Percentiles rank a stretch among this genome's conserved stretches.
Evolutionary conservation across 2,797 vertebrate genomes (phyloP).

Genomic region (Girardinus metallicus): DNA sequence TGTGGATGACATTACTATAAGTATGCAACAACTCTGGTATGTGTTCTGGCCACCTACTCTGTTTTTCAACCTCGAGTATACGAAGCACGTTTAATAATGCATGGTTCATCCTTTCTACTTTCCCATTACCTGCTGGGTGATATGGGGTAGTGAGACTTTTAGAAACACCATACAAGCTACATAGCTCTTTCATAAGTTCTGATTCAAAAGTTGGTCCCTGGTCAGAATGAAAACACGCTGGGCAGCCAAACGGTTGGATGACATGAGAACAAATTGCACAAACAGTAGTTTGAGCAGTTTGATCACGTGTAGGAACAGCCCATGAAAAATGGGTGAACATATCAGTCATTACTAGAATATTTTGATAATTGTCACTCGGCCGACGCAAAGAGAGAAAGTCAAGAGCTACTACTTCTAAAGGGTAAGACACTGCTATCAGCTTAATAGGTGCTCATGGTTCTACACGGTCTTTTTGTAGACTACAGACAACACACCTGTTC

Average conservation of each 20-base stretch:
- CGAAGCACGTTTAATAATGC: not conserved
- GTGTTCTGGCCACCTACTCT: not conserved
- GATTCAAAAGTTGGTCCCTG: not conserved
- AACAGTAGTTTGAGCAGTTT: not conserved
- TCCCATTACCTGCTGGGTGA: not conserved
- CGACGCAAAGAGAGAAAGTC: not conserved
- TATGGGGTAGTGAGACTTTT: not conserved
- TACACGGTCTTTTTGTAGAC: not conserved
- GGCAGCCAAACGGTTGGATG: not conserved
- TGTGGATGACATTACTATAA: not conserved
- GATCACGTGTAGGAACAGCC: not conserved
- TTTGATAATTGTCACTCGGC: not conserved
- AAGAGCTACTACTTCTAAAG: not conserved
- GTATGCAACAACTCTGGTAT: not conserved
- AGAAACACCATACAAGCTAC: not conserved
- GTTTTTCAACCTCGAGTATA: not conserved
- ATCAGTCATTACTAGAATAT: not conserved
- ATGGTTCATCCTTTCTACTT: not conserved
- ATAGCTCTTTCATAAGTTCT: not conserved
- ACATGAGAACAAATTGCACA: not conserved
- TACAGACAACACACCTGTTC: not conserved
- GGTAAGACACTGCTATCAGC: not conserved
- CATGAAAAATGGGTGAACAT: not conserved
- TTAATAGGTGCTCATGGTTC: not conserved
- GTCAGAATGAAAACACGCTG: not conserved